Evolutionary conservation across 1,140 invertebrate genomes (phyloP).

Genomic region (Spodoptera litura): DNA sequence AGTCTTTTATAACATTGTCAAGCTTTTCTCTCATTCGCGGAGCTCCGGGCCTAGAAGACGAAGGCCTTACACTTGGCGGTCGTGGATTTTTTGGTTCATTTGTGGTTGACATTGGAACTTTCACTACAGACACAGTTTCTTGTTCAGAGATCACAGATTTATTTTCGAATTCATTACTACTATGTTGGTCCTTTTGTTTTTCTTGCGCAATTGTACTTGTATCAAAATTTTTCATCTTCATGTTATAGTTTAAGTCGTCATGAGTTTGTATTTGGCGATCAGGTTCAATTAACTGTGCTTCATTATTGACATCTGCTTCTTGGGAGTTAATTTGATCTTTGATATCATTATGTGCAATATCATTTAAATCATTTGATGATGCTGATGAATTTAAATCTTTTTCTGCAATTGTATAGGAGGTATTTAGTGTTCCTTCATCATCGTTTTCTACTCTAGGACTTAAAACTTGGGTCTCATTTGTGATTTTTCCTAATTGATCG

Average conservation of each 20-base stretch:
- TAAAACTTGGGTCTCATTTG: neutral
- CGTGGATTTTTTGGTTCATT: slow-evolving; percentile 20
- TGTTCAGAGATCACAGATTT: neutral
- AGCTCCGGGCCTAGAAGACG: slow-evolving; percentile 92
- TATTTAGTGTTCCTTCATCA: slow-evolving; percentile 49
- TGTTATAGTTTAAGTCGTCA: neutral
- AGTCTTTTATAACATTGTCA: slow-evolving; percentile 84
- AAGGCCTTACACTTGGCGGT: slow-evolving; percentile 86
- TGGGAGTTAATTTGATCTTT: slow-evolving; percentile 23
- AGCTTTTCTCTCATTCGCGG: slow-evolving; percentile 88
- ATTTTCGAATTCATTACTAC: slow-evolving; percentile 4
- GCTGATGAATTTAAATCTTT: slow-evolving; percentile 57
- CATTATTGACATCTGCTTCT: slow-evolving; percentile 1
- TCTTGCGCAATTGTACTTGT: neutral
- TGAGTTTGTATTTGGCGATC: neutral
- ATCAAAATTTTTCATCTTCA: slow-evolving; percentile 4
- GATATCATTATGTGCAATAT: slow-evolving; percentile 33
- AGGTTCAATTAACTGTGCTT: neutral
- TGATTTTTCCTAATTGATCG: neutral
- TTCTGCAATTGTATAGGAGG: slow-evolving; percentile 55
- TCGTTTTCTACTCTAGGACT: slow-evolving; percentile 32
- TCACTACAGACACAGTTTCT: neutral
- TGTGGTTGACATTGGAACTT: neutral
- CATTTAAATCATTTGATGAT: slow-evolving; percentile 55
- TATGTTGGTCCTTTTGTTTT: neutral